Percentiles rank a stretch among this genome's conserved stretches.
phyloP scores from a whole-genome alignment of 2,113 vertebrate species.

The Kryptolebias marmoratus region DNA sequence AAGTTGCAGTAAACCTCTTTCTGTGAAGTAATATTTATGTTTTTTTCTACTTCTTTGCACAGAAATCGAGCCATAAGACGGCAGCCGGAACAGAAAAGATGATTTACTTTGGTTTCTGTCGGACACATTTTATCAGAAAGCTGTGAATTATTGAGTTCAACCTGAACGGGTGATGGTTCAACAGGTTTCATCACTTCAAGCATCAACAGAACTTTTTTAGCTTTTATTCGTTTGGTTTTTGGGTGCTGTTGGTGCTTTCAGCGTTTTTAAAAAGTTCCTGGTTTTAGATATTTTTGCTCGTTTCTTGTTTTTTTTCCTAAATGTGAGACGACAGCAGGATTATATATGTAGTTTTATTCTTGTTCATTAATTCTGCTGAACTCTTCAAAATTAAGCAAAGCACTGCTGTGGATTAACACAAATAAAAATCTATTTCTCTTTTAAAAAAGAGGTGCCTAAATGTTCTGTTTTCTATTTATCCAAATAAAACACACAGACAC shows the following conservation, averaged over 20 bases:
- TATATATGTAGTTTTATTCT: neutral
- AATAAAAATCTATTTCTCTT: constrained; percentile 25
- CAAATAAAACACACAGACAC: neutral
- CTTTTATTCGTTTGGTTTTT: neutral
- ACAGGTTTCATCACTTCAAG: neutral
- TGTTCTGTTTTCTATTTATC: neutral
- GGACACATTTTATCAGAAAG: constrained; percentile 27
- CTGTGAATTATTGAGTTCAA: constrained; percentile 2
- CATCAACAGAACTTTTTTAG: neutral
- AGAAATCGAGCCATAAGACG: neutral
- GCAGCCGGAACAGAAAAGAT: neutral
- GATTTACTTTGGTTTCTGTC: constrained; percentile 10
- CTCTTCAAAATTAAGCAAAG: neutral
- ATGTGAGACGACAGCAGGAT: neutral
- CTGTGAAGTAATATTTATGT: neutral
- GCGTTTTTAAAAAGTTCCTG: neutral
- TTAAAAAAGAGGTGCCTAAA: neutral
- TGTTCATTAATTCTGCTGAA: neutral
- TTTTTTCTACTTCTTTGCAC: constrained; percentile 16
- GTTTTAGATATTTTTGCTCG: constrained; percentile 2
- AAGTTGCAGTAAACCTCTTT: too few species aligned
- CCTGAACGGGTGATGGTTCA: neutral
- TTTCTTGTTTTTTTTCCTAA: neutral
- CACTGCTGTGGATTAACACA: neutral
- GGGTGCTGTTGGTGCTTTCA: neutral